Percentiles rank a stretch among this genome's conserved stretches.
These are phyloP conservation scores for Epinephelus fuscoguttatus DNA, from an alignment of 2,113 vertebrate genomes.

Conservation along the genomic window DNA sequence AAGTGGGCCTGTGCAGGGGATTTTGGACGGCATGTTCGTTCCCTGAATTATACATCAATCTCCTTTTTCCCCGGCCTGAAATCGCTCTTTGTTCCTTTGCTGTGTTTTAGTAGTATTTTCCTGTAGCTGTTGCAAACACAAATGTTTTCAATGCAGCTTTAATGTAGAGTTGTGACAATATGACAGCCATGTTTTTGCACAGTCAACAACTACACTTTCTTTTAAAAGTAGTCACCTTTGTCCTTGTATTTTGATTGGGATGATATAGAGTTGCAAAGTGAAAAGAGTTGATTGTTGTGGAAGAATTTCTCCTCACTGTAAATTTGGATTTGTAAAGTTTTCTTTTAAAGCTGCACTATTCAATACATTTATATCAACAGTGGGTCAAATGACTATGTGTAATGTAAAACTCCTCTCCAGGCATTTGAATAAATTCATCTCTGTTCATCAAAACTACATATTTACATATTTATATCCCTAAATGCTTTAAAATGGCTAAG, in stretches of 20 bases:
- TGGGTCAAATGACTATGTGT: background rate
- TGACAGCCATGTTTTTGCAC: background rate
- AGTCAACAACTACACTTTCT: background rate
- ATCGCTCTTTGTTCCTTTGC: constrained; percentile 42
- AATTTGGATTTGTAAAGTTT: too few species aligned
- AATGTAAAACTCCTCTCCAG: too few species aligned
- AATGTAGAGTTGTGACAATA: background rate
- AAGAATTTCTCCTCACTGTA: constrained; percentile 12
- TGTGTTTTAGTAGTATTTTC: constrained; percentile 16
- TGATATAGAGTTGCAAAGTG: background rate
- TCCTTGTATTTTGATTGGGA: background rate
- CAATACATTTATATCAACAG: background rate
- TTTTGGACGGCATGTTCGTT: constrained; percentile 51
- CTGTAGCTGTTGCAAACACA: background rate
- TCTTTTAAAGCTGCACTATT: background rate
- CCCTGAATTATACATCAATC: constrained; percentile 59
- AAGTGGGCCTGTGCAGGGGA: constrained; percentile 58
- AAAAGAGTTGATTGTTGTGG: background rate
- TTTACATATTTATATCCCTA: too few species aligned
- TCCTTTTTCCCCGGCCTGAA: constrained; percentile 24
- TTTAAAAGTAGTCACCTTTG: background rate
- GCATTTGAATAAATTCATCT: too few species aligned
- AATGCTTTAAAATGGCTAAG: too few species aligned
- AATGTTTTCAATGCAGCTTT: constrained; percentile 2
- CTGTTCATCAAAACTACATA: too few species aligned